Conservation (phyloP, 2,797 vertebrate genomes). For the Fundulus diaphanus region DNA sequence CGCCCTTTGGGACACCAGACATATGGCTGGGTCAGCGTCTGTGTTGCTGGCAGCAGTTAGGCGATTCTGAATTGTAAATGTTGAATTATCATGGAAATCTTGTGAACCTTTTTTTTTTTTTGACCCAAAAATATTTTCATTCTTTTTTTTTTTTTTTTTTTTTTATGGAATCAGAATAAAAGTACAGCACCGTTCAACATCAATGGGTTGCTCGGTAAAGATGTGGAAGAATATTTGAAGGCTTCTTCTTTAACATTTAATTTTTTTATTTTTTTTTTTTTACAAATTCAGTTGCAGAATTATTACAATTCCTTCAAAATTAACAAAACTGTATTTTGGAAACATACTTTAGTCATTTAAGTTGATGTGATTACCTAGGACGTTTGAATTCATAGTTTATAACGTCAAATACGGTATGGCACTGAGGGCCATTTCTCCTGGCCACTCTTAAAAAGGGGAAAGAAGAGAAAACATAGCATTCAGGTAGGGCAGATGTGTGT, state of each 20-base stretch:
- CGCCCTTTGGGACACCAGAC: conserved; percentile 45
- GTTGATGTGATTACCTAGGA: no score
- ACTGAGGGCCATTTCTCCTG: no score
- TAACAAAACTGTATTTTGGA: no score
- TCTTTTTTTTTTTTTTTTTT: conserved; percentile 44
- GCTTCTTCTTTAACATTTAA: background rate
- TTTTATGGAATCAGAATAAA: conserved; percentile 48
- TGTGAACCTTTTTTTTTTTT: conserved; percentile 37
- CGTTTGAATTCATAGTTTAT: no score
- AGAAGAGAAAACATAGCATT: no score
- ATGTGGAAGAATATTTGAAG: no score
- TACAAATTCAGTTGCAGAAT: background rate
- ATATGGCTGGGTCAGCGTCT: conserved; percentile 50
- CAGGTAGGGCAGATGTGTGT: no score
- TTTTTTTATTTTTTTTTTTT: background rate
- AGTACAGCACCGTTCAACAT: conserved; percentile 1
- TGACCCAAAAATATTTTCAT: conserved; percentile 17
- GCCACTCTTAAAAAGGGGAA: no score
- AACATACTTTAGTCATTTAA: no score
- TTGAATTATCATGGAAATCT: conserved; percentile 35
- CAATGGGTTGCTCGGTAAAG: background rate
- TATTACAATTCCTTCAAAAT: background rate
- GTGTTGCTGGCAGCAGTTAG: conserved; percentile 37
- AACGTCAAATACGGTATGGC: no score
- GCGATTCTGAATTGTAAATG: conserved; percentile 27